phyloP scores from a whole-genome alignment of 2,888 invertebrate species.

The Aphidoletes aphidimyza region DNA sequence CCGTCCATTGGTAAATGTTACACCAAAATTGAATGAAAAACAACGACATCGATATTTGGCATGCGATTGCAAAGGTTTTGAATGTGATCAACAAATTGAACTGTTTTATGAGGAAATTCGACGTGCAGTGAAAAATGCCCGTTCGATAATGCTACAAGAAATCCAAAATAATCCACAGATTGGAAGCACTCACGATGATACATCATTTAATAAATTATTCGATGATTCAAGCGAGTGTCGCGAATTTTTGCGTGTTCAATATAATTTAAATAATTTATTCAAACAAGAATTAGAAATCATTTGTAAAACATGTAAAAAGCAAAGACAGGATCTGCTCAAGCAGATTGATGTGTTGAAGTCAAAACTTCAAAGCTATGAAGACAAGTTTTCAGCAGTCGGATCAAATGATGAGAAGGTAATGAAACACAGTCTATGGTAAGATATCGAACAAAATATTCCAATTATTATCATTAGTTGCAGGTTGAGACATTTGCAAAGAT shows the following conservation, averaged over 20 bases:
- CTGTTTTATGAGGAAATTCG: slow-evolving; percentile 34
- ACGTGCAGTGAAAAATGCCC: slow-evolving; percentile 1
- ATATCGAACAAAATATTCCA: background rate
- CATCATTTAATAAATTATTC: background rate
- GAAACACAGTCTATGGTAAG: too few species aligned
- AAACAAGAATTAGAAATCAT: slow-evolving; percentile 26
- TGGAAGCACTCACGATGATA: background rate
- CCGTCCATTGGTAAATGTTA: background rate
- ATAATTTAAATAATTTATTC: slow-evolving; percentile 35
- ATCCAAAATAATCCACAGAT: background rate
- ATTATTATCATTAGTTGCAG: background rate
- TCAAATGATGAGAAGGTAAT: too few species aligned
- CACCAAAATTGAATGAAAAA: too few species aligned
- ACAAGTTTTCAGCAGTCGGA: background rate
- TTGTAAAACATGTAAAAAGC: slow-evolving; percentile 12
- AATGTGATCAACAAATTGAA: slow-evolving; percentile 20
- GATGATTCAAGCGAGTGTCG: slow-evolving; percentile 30
- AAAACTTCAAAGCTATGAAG: background rate
- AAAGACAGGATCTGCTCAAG: background rate
- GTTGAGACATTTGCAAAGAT: background rate
- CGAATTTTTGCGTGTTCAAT: slow-evolving; percentile 38
- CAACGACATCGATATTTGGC: background rate
- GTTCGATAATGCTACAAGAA: background rate
- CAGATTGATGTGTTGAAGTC: background rate
- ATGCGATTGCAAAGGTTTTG: background rate